phyloP scores from a whole-genome alignment of 2,113 vertebrate species.

The Astur gentilis region DNA sequence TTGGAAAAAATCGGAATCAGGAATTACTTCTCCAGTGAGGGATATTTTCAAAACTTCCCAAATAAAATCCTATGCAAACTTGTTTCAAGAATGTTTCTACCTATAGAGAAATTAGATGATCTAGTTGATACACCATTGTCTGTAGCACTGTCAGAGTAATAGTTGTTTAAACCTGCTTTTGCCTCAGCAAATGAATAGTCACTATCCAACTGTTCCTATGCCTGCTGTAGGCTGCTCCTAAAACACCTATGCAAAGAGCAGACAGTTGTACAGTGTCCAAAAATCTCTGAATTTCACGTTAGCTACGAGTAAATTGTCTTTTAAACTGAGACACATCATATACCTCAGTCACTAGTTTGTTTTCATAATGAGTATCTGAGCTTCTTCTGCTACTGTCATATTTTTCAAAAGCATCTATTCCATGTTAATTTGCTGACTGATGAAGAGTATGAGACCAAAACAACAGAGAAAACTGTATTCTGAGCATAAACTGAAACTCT shows the following conservation, averaged over 20 bases:
- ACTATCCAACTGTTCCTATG: neutral
- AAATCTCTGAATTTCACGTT: neutral
- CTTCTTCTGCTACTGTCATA: neutral
- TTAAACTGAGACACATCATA: neutral
- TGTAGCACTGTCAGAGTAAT: neutral
- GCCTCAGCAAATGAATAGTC: neutral
- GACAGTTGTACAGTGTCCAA: neutral
- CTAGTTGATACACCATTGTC: neutral
- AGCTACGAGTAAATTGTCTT: neutral
- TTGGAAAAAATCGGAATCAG: neutral
- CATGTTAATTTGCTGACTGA: neutral
- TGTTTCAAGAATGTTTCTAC: neutral
- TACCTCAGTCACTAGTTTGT: neutral
- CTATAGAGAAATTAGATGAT: neutral
- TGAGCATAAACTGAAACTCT: neutral
- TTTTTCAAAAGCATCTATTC: neutral
- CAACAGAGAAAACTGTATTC: neutral
- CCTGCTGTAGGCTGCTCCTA: neutral
- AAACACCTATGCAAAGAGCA: neutral
- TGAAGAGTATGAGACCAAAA: neutral
- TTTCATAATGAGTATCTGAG: neutral
- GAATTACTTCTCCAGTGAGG: conserved; percentile 2
- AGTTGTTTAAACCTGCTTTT: neutral
- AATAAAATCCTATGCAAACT: neutral
- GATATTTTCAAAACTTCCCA: neutral